Conservation (phyloP, 2,113 vertebrate species). For the Cettia cetti region DNA sequence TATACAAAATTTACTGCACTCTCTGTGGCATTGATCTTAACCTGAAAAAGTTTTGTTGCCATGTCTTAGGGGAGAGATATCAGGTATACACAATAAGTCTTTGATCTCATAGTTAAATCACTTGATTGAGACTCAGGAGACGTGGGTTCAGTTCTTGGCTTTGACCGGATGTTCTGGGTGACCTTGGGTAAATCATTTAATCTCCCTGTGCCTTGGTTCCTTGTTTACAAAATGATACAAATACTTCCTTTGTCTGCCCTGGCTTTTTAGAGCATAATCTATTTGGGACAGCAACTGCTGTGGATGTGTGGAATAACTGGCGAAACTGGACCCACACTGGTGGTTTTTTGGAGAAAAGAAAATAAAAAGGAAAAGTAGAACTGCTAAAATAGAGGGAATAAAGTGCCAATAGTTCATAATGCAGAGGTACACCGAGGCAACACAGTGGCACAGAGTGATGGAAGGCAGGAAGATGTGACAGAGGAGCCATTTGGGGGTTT, state of each 20-base stretch:
- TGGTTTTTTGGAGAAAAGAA: neutral
- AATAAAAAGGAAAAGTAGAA: neutral
- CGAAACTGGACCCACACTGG: neutral
- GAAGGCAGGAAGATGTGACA: neutral
- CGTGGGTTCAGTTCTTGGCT: slow-evolving; percentile 32
- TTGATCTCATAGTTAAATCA: slow-evolving; percentile 47
- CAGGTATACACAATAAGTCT: slow-evolving; percentile 38
- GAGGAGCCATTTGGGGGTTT: neutral
- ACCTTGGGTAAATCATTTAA: slow-evolving; percentile 63
- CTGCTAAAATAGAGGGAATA: neutral
- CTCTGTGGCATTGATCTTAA: neutral
- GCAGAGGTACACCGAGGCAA: neutral
- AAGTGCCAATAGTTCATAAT: neutral
- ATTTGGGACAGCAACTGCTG: slow-evolving; percentile 21
- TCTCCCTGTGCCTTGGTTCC: slow-evolving; percentile 49
- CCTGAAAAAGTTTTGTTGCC: slow-evolving; percentile 30
- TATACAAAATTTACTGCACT: neutral
- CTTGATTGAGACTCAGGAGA: slow-evolving; percentile 38
- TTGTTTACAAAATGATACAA: slow-evolving; percentile 63
- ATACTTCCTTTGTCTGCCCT: slow-evolving; percentile 49
- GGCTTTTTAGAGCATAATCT: slow-evolving; percentile 48
- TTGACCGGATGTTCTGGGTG: slow-evolving; percentile 45
- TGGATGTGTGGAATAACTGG: neutral
- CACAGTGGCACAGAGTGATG: neutral
- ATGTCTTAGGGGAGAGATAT: neutral